Conservation (phyloP, 2,797 vertebrate species). For the Fistularia tabacaria region DNA sequence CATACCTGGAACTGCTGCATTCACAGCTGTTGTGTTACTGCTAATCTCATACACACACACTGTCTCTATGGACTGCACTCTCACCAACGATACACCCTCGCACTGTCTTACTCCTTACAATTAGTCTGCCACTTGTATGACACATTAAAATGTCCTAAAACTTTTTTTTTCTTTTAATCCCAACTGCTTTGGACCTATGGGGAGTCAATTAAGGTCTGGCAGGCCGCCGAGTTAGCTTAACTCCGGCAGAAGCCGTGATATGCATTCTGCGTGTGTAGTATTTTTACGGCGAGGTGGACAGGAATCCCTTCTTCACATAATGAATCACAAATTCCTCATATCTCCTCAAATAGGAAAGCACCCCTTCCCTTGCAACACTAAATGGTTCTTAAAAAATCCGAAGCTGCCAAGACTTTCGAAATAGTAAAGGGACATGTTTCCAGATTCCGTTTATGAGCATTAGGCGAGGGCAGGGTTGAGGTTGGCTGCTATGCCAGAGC, state of each 20-base stretch:
- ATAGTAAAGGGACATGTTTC: slow-evolving; percentile 57
- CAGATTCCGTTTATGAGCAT: slow-evolving; percentile 65
- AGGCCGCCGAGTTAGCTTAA: too few relatives aligned
- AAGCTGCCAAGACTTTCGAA: slow-evolving; percentile 48
- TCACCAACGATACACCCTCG: too few relatives aligned
- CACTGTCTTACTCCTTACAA: too few relatives aligned
- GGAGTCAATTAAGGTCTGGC: too few relatives aligned
- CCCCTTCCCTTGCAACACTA: slow-evolving; percentile 37
- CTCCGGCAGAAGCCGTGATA: slow-evolving; percentile 6
- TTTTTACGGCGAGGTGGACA: slow-evolving; percentile 10
- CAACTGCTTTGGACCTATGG: too few relatives aligned
- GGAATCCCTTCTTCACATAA: slow-evolving; percentile 30
- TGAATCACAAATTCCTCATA: slow-evolving; percentile 37
- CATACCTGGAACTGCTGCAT: not conserved
- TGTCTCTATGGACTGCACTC: too few relatives aligned
- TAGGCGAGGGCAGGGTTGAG: slow-evolving; percentile 61
- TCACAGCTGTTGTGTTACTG: too few relatives aligned
- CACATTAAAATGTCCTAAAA: too few relatives aligned
- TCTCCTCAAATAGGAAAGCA: slow-evolving; percentile 31
- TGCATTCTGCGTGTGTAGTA: slow-evolving; percentile 19
- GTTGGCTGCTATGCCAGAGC: slow-evolving; percentile 59
- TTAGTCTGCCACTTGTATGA: too few relatives aligned
- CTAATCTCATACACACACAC: too few relatives aligned
- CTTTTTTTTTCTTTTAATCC: too few relatives aligned
- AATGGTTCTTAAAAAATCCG: slow-evolving; percentile 48